These are phyloP conservation scores for Andricus quercusramuli DNA, from an alignment of 2,888 invertebrate species.

Conservation along the genomic window DNA sequence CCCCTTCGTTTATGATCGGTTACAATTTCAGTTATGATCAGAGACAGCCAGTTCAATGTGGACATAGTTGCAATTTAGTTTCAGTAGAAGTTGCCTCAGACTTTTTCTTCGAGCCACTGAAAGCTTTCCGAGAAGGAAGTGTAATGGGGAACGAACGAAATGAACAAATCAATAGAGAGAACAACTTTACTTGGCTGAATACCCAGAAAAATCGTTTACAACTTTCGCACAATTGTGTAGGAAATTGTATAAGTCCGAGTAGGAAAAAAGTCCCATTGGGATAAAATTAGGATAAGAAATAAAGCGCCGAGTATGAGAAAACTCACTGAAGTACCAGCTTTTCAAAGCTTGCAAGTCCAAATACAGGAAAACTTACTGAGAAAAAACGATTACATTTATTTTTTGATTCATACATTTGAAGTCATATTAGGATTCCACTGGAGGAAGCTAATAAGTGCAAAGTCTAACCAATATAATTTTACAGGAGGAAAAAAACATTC, in stretches of 20 bases:
- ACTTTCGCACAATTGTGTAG: neutral
- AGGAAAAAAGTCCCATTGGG: neutral
- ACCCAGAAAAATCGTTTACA: neutral
- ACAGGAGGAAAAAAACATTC: too few species aligned
- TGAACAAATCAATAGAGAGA: slow-evolving; percentile 12
- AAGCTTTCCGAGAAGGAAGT: slow-evolving; percentile 8
- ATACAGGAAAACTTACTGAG: too few species aligned
- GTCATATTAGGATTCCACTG: too few species aligned
- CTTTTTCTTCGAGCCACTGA: neutral
- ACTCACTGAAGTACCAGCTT: too few species aligned
- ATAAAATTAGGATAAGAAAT: neutral
- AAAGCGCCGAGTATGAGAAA: neutral
- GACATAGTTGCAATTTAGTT: slow-evolving; percentile 38
- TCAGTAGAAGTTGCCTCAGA: neutral
- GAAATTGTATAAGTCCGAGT: neutral
- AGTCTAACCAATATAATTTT: too few species aligned
- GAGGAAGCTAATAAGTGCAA: too few species aligned
- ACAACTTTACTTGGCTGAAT: neutral
- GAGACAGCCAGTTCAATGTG: slow-evolving; percentile 18
- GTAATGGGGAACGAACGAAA: slow-evolving; percentile 1
- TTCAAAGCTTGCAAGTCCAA: too few species aligned
- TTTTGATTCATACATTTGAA: too few species aligned
- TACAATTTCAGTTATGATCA: slow-evolving; percentile 34
- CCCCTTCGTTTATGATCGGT: slow-evolving; percentile 37
- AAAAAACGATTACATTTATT: too few species aligned